Evolutionary conservation across 2,113 vertebrate genomes (phyloP).

Genomic region (Heterotilapia buettikoferi): DNA sequence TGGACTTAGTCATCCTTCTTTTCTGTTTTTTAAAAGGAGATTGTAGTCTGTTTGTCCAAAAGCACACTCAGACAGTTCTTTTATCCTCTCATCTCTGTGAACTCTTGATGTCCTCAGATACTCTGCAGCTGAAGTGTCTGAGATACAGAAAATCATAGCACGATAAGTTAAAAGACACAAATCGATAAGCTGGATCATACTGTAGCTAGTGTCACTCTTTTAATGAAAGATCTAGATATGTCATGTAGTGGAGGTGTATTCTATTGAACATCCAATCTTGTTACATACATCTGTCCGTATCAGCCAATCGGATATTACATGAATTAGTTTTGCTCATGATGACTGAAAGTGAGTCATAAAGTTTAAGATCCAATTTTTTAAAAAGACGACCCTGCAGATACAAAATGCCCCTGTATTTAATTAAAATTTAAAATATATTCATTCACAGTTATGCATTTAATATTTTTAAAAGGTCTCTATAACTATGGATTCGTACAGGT

Average conservation of each 20-base stretch:
- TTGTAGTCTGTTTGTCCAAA: not conserved
- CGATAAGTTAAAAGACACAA: slow-evolving; percentile 7
- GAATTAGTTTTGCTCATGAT: not conserved
- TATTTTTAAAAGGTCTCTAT: slow-evolving; percentile 9
- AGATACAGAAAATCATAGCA: slow-evolving; percentile 5
- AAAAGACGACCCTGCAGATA: not conserved
- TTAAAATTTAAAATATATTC: not conserved
- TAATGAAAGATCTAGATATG: not conserved
- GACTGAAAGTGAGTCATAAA: not conserved
- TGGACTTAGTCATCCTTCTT: not conserved
- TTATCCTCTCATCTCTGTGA: slow-evolving; percentile 23
- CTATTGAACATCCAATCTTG: not conserved
- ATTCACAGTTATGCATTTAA: slow-evolving; percentile 2
- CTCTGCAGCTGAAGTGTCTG: not conserved
- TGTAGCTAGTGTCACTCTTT: not conserved
- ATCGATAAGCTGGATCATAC: not conserved
- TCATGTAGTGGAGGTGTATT: not conserved
- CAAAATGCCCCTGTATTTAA: not conserved
- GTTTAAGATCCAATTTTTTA: not conserved
- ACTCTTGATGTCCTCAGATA: slow-evolving; percentile 3
- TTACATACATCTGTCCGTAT: not conserved
- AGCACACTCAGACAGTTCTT: not conserved
- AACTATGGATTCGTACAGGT: not conserved
- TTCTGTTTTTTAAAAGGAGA: not conserved
- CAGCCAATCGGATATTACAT: not conserved